Conservation (phyloP, 2,113 vertebrate species). For the Trinectes maculatus region DNA sequence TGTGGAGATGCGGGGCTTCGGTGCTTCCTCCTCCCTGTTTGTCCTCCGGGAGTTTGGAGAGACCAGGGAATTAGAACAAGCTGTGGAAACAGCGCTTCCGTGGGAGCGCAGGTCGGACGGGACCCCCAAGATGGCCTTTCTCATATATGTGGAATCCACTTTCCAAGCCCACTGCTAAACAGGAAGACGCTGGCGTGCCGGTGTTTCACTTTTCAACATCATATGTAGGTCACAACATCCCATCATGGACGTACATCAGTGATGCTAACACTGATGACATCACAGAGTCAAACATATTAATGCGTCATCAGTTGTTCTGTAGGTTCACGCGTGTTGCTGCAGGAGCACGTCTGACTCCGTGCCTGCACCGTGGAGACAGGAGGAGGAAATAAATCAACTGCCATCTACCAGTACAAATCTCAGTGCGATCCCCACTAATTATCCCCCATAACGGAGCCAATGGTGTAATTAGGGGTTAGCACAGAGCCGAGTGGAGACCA, state of each 20-base stretch:
- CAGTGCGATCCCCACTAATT: slow-evolving; percentile 75
- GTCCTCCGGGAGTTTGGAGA: slow-evolving; percentile 61
- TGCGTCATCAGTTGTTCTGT: not conserved
- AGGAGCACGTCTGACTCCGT: slow-evolving; percentile 26
- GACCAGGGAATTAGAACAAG: slow-evolving; percentile 76
- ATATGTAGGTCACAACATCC: not conserved
- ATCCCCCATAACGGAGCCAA: slow-evolving; percentile 70
- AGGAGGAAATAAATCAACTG: slow-evolving; percentile 71
- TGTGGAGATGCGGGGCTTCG: slow-evolving; percentile 63
- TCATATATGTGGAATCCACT: slow-evolving; percentile 52
- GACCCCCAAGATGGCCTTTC: slow-evolving; percentile 60
- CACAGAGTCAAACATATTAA: too few relatives aligned
- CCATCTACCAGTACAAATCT: slow-evolving; percentile 59
- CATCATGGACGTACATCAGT: not conserved
- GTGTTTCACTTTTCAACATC: slow-evolving; percentile 19
- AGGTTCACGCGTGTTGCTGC: not conserved
- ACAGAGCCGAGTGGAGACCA: slow-evolving; percentile 70
- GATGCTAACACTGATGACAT: too few relatives aligned
- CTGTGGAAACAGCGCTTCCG: slow-evolving; percentile 77
- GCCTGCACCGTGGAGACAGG: slow-evolving; percentile 18
- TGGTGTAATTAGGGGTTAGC: slow-evolving; percentile 81
- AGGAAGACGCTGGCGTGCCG: slow-evolving; percentile 22
- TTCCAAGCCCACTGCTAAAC: slow-evolving; percentile 17
- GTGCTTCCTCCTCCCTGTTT: slow-evolving; percentile 72
- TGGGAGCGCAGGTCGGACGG: slow-evolving; percentile 63